Conservation (phyloP, 2,888 invertebrate species). For the Ichneumon xanthorius region DNA sequence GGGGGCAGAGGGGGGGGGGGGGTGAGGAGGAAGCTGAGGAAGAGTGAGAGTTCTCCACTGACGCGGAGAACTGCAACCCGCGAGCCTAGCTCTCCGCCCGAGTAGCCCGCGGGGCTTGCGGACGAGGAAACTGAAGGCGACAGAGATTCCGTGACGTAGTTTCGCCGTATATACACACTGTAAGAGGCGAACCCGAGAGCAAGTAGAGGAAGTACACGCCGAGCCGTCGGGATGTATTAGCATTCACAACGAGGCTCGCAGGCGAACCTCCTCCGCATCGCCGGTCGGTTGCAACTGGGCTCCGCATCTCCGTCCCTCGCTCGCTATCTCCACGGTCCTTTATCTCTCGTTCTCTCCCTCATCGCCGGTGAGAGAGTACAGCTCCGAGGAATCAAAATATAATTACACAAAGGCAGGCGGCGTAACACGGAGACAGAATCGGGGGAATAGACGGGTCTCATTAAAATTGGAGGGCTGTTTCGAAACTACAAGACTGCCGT, state of each 20-base stretch:
- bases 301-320: conserved; percentile 11
- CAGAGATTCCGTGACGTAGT: conserved; percentile 12
- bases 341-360: conserved; percentile 52
- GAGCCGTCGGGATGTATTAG: conserved; percentile 77
- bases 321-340: conserved; percentile 28
- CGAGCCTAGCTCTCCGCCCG: background rate
- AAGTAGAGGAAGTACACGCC: conserved; percentile 35
- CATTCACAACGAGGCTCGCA: conserved; percentile 78
- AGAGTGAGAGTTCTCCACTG: conserved; percentile 13
- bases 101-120: conserved; percentile 25
- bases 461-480: conserved; percentile 84
- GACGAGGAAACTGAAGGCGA: conserved; percentile 37
- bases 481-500: conserved; percentile 83
- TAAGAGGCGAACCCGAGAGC: conserved; percentile 21
- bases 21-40: background rate
- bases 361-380: conserved; percentile 52
- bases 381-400: conserved; percentile 80
- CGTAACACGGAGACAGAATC: conserved; percentile 81
- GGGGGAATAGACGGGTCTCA: conserved; percentile 83
- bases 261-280: conserved; percentile 53
- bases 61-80: conserved; percentile 40
- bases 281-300: conserved; percentile 30
- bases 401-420: conserved; percentile 81
- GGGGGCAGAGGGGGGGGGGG: background rate
- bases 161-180: conserved; percentile 1